These are phyloP conservation scores for Neofelis nebulosa DNA, from an alignment of 2,113 vertebrate genomes.

Conservation along the genomic window DNA sequence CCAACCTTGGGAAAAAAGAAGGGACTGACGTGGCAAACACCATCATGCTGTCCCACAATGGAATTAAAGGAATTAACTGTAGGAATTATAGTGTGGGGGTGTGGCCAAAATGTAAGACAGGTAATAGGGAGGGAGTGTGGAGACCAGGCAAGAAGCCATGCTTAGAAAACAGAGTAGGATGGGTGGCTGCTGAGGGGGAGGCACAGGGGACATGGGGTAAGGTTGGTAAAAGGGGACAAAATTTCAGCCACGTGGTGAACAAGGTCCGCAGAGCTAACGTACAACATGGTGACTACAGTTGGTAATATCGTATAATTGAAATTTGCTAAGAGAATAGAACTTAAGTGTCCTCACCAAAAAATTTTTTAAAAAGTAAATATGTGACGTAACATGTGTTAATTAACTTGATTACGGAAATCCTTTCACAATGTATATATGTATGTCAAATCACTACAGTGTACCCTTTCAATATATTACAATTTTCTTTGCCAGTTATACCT, in stretches of 20 bases:
- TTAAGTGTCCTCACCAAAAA: not conserved
- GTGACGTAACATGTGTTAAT: not conserved
- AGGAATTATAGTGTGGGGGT: not conserved
- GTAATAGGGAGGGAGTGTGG: too few relatives aligned
- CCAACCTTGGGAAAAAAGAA: not conserved
- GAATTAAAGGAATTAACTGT: not conserved
- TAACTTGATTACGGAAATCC: not conserved
- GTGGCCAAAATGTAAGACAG: not conserved
- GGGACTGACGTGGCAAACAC: not conserved
- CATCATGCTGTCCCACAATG: not conserved
- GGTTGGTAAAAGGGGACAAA: not conserved
- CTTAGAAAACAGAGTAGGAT: not conserved
- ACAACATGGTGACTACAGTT: rapidly evolving
- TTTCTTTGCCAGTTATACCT: not conserved
- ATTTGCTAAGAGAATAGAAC: not conserved
- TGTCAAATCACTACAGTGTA: too few relatives aligned
- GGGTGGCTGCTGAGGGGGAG: not conserved
- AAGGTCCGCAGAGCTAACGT: not conserved
- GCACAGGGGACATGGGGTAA: not conserved
- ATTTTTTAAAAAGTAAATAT: not conserved
- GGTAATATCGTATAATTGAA: not conserved
- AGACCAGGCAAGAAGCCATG: not conserved
- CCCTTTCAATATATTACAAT: not conserved
- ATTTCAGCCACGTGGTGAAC: not conserved
- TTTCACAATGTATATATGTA: not conserved